Percentiles rank a stretch among this genome's conserved stretches.
phyloP scores from a whole-genome alignment of 2,888 invertebrate genomes.

The Polydesmus complanatus region DNA sequence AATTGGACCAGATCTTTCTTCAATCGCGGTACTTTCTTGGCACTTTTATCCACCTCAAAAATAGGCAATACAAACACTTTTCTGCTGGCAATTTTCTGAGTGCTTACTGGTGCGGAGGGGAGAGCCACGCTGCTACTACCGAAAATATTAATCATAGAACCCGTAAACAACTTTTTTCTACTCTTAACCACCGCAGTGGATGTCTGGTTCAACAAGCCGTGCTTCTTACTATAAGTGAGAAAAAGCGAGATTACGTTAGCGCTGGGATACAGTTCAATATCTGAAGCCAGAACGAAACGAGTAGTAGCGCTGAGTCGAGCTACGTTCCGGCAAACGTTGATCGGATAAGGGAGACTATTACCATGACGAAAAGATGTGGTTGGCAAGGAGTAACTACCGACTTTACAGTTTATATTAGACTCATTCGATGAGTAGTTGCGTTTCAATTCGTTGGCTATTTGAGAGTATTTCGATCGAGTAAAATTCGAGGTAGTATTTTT shows the following conservation, averaged over 20 bases:
- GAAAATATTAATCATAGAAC: neutral
- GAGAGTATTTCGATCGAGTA: neutral
- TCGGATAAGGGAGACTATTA: slow-evolving; percentile 70
- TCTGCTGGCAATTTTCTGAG: neutral
- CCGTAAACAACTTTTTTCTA: neutral
- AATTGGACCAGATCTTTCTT: slow-evolving; percentile 54
- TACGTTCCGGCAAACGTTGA: slow-evolving; percentile 77
- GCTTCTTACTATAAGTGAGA: slow-evolving; percentile 31
- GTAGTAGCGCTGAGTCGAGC: slow-evolving; percentile 70
- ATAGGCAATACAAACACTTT: slow-evolving; percentile 70
- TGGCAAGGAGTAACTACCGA: neutral
- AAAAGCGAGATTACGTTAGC: slow-evolving; percentile 65
- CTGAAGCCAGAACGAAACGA: slow-evolving; percentile 68
- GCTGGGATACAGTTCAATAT: slow-evolving; percentile 82
- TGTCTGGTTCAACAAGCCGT: neutral
- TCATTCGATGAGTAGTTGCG: neutral
- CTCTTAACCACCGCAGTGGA: neutral
- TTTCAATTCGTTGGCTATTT: neutral
- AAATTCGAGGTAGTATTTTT: neutral
- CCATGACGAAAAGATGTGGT: slow-evolving; percentile 46
- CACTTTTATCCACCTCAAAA: slow-evolving; percentile 52
- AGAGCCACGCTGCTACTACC: too few relatives aligned
- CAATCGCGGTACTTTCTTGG: slow-evolving; percentile 29
- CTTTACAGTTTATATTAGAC: neutral
- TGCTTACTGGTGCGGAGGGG: neutral